Evolutionary conservation across 2,113 vertebrate species (phyloP), one percentile per base, ranked within the genome.

Genomic region (Tretioscincus oriximinensis): DNA sequence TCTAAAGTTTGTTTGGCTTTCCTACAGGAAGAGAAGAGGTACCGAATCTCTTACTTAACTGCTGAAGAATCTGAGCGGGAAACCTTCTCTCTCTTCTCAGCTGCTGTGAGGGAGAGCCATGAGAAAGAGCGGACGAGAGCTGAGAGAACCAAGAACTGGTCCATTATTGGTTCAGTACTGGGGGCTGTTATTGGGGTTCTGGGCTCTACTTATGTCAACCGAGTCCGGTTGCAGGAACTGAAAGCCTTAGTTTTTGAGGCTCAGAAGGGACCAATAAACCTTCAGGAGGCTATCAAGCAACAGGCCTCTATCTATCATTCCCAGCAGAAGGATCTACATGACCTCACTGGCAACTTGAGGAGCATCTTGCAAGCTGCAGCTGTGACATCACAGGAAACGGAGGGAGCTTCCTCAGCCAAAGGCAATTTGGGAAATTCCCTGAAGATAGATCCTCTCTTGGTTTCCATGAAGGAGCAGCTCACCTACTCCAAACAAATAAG

Each of bases 111-210:
- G 29, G 98, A 93, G 88, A 99, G 98, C 82, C 98, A 99, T 0
- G 98, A 99, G 85, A 99, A 99, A 87, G 98, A 99, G 86, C 93
- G 98, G 26, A 90, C 97, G 0, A 94, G 98, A 88, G 97, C 98
- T 0, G 98, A 99, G 70, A 96, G 97, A 73, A 99, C 98, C 2
- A 99, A 99, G 93, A 99, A 99, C 95, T 99, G 98, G 98, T 99
- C 98, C 54, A 77, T 99, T 84, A 95, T 99, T 0, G 97, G 98
- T 58, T 99, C 98, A 0, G 95, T 99, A 7, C 92, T 98, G 5
- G 98, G 98, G 6, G 97, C 98, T 5, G 64, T 99, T 84, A 99
- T 99, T 5, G 98, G 98, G 1, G 97, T 99, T 87, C 95, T 98
- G 89, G 98, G 98, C 14, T 99, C 98, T 5, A 99, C 98, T 1